Conservation (phyloP, 2,797 vertebrate species). For the Taenioides sp. region DNA sequence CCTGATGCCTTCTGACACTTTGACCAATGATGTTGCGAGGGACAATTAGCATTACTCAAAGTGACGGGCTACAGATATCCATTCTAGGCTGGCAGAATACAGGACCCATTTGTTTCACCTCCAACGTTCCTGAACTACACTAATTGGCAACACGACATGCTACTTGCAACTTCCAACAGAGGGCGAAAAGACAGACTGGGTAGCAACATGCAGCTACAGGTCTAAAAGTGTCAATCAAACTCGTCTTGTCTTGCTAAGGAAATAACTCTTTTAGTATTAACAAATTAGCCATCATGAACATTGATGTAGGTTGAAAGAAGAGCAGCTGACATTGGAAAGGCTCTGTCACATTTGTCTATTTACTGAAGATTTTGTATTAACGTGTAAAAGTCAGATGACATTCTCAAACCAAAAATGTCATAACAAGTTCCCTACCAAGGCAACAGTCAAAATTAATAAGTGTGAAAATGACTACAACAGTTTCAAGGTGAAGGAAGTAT, state of each 20-base stretch:
- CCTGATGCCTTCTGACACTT: slow-evolving; percentile 65
- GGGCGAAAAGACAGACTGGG: slow-evolving; percentile 45
- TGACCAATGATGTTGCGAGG: slow-evolving; percentile 64
- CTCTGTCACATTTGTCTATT: slow-evolving; percentile 3
- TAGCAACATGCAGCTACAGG: slow-evolving; percentile 29
- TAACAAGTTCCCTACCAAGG: slow-evolving; percentile 14
- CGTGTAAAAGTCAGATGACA: slow-evolving; percentile 13
- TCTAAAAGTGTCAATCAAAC: slow-evolving; percentile 62
- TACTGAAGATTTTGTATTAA: background rate
- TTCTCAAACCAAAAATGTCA: slow-evolving; percentile 12
- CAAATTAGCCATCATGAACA: slow-evolving; percentile 53
- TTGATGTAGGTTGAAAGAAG: slow-evolving; percentile 33
- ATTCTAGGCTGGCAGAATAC: slow-evolving; percentile 26
- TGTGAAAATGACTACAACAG: slow-evolving; percentile 58
- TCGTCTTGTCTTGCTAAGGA: slow-evolving; percentile 47
- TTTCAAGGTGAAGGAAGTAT: slow-evolving; percentile 27
- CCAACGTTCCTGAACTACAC: slow-evolving; percentile 36
- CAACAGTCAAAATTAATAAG: slow-evolving; percentile 48
- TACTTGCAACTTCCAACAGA: slow-evolving; percentile 47
- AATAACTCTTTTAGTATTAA: slow-evolving; percentile 55
- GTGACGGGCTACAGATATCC: slow-evolving; percentile 56
- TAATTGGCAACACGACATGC: slow-evolving; percentile 57
- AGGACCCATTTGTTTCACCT: slow-evolving; percentile 63
- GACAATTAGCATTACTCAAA: slow-evolving; percentile 66
- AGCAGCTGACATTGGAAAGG: slow-evolving; percentile 7